Evolutionary conservation across 2,888 invertebrate genomes (phyloP).

Genomic region (Athrips mouffetella): DNA sequence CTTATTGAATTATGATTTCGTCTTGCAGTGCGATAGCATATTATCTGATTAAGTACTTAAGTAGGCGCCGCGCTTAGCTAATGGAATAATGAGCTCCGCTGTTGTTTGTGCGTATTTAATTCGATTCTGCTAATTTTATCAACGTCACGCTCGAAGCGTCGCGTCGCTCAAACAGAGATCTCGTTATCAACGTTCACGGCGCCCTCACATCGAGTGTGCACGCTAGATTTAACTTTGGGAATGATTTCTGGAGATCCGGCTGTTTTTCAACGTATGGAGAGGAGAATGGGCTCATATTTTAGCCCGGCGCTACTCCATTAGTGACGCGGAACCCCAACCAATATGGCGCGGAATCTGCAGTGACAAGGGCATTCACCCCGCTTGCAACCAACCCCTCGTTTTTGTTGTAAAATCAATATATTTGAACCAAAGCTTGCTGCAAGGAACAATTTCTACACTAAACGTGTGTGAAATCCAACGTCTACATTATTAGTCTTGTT

Average conservation of each 20-base stretch:
- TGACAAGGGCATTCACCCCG: constrained; percentile 74
- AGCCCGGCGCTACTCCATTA: constrained; percentile 69
- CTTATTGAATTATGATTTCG: background rate
- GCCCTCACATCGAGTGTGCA: constrained; percentile 27
- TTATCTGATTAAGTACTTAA: too few species aligned
- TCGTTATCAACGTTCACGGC: constrained; percentile 17
- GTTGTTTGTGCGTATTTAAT: background rate
- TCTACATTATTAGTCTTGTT: too few species aligned
- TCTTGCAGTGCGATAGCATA: background rate
- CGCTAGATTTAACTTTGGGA: constrained; percentile 40
- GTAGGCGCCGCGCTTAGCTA: background rate
- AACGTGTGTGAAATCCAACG: background rate
- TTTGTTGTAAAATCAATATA: constrained; percentile 77
- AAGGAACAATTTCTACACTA: constrained; percentile 43
- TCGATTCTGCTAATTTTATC: constrained; percentile 10
- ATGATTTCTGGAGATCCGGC: constrained; percentile 48
- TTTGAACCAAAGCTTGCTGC: constrained; percentile 57
- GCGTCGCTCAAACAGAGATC: constrained; percentile 18
- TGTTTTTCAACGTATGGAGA: constrained; percentile 60
- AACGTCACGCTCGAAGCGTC: constrained; percentile 11
- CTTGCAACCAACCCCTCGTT: constrained; percentile 72
- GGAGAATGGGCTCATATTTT: constrained; percentile 69
- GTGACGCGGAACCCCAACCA: constrained; percentile 67
- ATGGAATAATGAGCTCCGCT: background rate
- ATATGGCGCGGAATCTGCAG: constrained; percentile 72